Conservation (phyloP, 2,797 vertebrate species). For the Sebastes steindachneri region DNA sequence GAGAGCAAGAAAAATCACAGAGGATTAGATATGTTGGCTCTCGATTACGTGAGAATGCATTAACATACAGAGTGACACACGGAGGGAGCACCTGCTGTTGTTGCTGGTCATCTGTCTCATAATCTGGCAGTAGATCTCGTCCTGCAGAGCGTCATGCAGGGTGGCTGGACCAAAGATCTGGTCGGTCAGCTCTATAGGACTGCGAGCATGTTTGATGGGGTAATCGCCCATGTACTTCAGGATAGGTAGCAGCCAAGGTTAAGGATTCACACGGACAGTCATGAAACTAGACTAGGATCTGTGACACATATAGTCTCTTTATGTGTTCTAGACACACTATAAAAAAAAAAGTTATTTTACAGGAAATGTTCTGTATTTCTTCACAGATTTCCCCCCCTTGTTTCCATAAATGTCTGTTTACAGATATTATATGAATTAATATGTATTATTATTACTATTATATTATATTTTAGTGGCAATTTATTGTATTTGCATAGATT, state of each 20-base stretch:
- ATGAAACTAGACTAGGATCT: background rate
- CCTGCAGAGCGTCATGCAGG: conserved; percentile 82
- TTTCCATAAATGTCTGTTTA: no score
- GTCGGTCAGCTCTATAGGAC: conserved; percentile 88
- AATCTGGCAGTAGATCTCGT: conserved; percentile 98
- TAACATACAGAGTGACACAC: background rate
- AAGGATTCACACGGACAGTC: conserved; percentile 73
- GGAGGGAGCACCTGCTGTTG: conserved; percentile 82
- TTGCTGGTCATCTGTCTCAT: conserved; percentile 95
- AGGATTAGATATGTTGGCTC: background rate
- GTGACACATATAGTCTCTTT: background rate
- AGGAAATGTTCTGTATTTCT: no score
- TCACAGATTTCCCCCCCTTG: no score
- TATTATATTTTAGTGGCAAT: no score
- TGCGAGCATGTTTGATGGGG: conserved; percentile 87
- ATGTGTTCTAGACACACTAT: background rate
- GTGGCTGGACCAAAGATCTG: conserved; percentile 91
- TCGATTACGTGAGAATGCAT: background rate
- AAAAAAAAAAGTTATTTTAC: no score
- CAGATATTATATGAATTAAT: no score
- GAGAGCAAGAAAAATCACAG: background rate
- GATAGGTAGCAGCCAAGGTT: conserved; percentile 85
- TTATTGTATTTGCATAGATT: no score
- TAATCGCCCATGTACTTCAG: conserved; percentile 98
- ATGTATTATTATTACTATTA: no score